phyloP scores from a whole-genome alignment of 2,797 vertebrate species.

The Phrynocephalus forsythii region DNA sequence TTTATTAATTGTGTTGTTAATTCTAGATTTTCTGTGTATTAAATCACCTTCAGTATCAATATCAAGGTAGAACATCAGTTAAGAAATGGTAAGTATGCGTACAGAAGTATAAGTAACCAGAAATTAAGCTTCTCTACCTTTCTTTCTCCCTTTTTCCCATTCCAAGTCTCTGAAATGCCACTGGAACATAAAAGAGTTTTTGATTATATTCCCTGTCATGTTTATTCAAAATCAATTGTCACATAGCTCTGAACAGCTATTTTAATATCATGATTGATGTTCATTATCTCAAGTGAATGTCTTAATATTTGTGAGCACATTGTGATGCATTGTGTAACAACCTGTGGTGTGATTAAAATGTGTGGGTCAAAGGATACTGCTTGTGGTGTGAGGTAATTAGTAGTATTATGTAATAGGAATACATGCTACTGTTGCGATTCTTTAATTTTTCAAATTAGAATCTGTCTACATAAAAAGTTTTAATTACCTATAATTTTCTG shows the following conservation, averaged over 20 bases:
- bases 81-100: neutral
- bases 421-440: conserved; percentile 13
- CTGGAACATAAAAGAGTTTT: conserved; percentile 20
- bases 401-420: conserved; percentile 28
- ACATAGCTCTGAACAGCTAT: conserved; percentile 28
- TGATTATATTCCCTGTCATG: conserved; percentile 10
- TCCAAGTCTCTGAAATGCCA: neutral
- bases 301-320: conserved; percentile 35
- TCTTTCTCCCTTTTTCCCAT: neutral
- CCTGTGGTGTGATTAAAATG: conserved; percentile 23
- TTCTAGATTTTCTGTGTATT: neutral
- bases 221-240: conserved; percentile 14
- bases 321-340: conserved; percentile 26
- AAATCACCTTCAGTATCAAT: neutral
- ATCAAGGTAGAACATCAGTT: neutral
- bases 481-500: conserved; percentile 42
- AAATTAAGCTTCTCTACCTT: neutral
- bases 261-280: conserved; percentile 36
- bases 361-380: conserved; percentile 43
- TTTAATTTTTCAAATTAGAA: conserved; percentile 37
- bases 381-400: conserved; percentile 43
- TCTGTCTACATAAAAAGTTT: conserved; percentile 25
- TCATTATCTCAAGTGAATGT: conserved; percentile 22
- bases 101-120: neutral
- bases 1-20: neutral